Conservation (phyloP, 1,140 invertebrate species). For the Aphis craccivora region DNA sequence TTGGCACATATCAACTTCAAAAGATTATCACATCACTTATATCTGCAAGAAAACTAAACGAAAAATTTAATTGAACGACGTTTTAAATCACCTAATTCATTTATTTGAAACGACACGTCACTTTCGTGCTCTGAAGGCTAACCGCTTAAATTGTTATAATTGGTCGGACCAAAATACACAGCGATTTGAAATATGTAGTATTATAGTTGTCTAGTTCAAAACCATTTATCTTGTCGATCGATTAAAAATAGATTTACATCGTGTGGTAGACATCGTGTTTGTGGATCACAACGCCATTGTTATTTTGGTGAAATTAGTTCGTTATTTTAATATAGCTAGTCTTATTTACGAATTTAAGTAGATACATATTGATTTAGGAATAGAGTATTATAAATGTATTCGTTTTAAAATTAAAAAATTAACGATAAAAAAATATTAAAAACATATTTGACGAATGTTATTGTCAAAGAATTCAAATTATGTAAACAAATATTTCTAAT, state of each 20-base stretch:
- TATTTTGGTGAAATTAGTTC: neutral
- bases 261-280: neutral
- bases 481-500: neutral
- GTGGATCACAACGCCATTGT: neutral
- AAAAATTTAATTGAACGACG: constrained; percentile 20
- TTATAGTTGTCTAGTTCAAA: neutral
- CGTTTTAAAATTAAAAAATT: neutral
- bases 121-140: constrained; percentile 20
- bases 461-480: neutral
- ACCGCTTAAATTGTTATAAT: constrained; percentile 15
- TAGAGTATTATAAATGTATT: neutral
- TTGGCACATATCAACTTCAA: constrained; percentile 28
- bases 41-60: neutral
- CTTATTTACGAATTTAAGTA: no score
- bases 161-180: neutral
- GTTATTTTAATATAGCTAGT: neutral
- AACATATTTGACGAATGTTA: neutral
- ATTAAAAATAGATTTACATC: constrained; percentile 25
- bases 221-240: neutral
- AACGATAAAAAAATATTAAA: neutral
- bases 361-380: neutral
- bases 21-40: constrained; percentile 33
- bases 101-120: constrained; percentile 23
- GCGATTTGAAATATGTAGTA: neutral
- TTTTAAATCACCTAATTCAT: constrained; percentile 2